These are phyloP conservation scores for Crotophaga sulcirostris DNA, from an alignment of 2,113 vertebrate species.

Conservation along the genomic window DNA sequence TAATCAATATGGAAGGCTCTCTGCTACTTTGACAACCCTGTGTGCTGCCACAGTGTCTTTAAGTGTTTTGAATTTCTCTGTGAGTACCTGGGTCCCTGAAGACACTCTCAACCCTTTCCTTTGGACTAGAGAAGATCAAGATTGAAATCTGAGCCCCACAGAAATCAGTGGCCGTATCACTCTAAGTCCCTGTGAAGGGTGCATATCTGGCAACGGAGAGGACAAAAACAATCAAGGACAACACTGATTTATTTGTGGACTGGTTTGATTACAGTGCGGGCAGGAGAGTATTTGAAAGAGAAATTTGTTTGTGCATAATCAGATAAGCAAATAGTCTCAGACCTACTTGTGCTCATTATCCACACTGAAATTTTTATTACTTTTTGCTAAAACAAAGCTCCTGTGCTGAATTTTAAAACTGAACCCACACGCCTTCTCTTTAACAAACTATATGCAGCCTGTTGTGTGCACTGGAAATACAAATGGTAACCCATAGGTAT, in stretches of 20 bases:
- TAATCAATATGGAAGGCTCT: conserved; percentile 77
- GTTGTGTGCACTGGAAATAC: neutral
- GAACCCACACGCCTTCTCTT: neutral
- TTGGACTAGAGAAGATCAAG: conserved; percentile 6
- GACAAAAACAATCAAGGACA: conserved; percentile 54
- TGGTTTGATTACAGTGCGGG: conserved; percentile 32
- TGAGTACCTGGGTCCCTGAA: conserved; percentile 14
- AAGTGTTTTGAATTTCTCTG: conserved; percentile 38
- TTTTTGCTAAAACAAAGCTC: neutral
- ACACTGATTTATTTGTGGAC: conserved; percentile 30
- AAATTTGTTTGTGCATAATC: conserved; percentile 41
- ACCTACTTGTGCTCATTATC: neutral
- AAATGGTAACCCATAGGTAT: neutral
- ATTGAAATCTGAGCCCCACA: conserved; percentile 2
- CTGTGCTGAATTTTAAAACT: conserved; percentile 3
- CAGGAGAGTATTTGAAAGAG: conserved; percentile 35
- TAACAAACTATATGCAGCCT: neutral
- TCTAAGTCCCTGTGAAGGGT: neutral
- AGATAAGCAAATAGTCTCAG: conserved; percentile 5
- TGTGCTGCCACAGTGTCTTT: neutral
- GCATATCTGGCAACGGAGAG: neutral
- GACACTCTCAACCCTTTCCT: neutral
- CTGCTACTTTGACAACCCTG: conserved; percentile 65
- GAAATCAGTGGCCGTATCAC: neutral
- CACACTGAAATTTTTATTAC: neutral